phyloP scores from a whole-genome alignment of 2,888 invertebrate genomes.

The Rosalia funebris region DNA sequence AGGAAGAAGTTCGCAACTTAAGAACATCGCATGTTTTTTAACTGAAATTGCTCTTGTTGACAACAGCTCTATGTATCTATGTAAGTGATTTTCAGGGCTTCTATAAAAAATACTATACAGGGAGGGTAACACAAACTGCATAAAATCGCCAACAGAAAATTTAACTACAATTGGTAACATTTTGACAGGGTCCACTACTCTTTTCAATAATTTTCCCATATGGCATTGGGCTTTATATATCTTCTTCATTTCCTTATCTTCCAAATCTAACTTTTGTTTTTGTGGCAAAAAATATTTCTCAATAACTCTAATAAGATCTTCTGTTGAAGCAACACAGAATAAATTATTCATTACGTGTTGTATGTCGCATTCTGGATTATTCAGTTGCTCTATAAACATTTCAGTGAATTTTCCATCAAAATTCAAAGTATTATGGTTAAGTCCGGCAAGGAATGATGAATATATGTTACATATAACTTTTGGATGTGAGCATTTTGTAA shows the following conservation, averaged over 20 bases:
- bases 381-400: slow-evolving; percentile 1
- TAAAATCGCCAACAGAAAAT: slow-evolving; percentile 40
- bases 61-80: slow-evolving; percentile 31
- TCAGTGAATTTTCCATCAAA: slow-evolving; percentile 15
- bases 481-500: neutral
- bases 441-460: too few species aligned
- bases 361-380: neutral
- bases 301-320: slow-evolving; percentile 30
- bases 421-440: too few species aligned
- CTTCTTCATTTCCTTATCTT: slow-evolving; percentile 25
- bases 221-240: slow-evolving; percentile 33
- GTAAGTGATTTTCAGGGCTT: slow-evolving; percentile 34
- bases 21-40: slow-evolving; percentile 39
- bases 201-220: slow-evolving; percentile 30
- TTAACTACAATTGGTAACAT: slow-evolving; percentile 33
- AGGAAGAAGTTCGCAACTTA: slow-evolving; percentile 34
- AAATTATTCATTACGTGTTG: slow-evolving; percentile 21
- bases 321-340: slow-evolving; percentile 29
- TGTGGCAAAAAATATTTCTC: slow-evolving; percentile 30
- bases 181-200: slow-evolving; percentile 21
- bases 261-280: slow-evolving; percentile 31
- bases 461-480: too few species aligned
- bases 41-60: slow-evolving; percentile 31
- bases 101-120: slow-evolving; percentile 39
- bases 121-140: slow-evolving; percentile 32